A percentile compares a stretch with the other conserved stretches of the same genome.
Conservation (phyloP, 2,888 invertebrate species). For the Epirrita christyi region DNA sequence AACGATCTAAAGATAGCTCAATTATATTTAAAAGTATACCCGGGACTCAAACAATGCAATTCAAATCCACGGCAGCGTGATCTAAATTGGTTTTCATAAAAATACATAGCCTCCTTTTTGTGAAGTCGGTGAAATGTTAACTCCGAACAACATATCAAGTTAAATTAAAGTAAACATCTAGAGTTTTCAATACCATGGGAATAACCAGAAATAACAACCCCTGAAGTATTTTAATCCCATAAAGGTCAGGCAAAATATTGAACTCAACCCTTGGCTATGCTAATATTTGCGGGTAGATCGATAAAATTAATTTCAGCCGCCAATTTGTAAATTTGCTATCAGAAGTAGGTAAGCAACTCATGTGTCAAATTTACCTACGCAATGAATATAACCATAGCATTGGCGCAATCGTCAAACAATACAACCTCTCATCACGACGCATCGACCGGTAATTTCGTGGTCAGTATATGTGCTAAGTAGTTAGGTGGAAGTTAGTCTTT, state of each 20-base stretch:
- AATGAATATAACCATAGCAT: too few relatives aligned
- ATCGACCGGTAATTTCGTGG: too few relatives aligned
- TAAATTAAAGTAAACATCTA: background rate
- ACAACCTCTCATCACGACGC: too few relatives aligned
- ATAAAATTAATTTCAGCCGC: constrained; percentile 15
- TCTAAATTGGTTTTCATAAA: too few relatives aligned
- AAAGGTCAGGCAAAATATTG: constrained; percentile 17
- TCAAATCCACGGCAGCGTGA: background rate
- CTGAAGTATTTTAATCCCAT: constrained; percentile 6
- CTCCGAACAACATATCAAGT: background rate
- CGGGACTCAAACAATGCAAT: too few relatives aligned
- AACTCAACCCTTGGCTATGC: constrained; percentile 10
- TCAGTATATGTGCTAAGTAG: too few relatives aligned
- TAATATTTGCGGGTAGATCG: constrained; percentile 17
- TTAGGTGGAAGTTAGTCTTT: too few relatives aligned
- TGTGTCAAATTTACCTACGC: background rate
- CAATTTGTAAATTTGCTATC: background rate
- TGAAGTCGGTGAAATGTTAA: too few relatives aligned
- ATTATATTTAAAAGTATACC: too few relatives aligned
- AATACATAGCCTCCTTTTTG: too few relatives aligned
- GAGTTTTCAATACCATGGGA: background rate
- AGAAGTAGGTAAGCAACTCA: background rate
- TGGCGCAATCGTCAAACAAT: too few relatives aligned
- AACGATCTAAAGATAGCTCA: too few relatives aligned
- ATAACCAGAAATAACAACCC: constrained; percentile 4